Evolutionary conservation across 2,797 vertebrate species (phyloP), one percentile per base, ranked within the genome.

Genomic region (Falco biarmicus): DNA sequence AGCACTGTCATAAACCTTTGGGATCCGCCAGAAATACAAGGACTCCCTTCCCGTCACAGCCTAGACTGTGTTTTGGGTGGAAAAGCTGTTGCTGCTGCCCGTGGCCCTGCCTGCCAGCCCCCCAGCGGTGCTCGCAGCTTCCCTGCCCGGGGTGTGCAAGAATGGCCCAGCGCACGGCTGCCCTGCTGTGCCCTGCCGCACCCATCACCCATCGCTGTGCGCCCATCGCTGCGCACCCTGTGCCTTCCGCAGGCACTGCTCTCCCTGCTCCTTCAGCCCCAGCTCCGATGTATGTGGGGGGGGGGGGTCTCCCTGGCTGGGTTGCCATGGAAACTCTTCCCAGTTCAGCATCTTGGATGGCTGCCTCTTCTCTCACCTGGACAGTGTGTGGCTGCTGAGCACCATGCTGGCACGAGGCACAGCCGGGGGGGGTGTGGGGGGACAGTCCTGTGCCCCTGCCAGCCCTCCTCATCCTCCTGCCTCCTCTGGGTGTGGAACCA

Each of bases 241-340:
- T 8, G 50, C 56, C 57, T 51, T 34, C 68, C 11, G 6, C 53
- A 11, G 10, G 3, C 70, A 21, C 61, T 4, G 18, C 47, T 19
- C 53, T 4, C n/a, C n/a, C 37, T 59, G 31, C 54, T 24, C 77
- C 53, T 21, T 39, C 75, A 50, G 18, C 43, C 21, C 29, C 0
- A 20, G 53, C 71, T 60, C 64, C 26, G 50, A 39, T 39, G 39
- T 39, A 11, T 39, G 39, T 39, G 39, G 39, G 39, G 3, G 41
- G 3, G 41, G 43, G 60, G 76, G 87, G 60, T 6, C 22, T 70
- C 93, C 93, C 89, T 89, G 74, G 5, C 51, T 63, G 48, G 5
- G 94, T 95, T 95, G 81, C 91, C 85, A 85, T 95, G 91, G 96
- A 79, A 83, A 95, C 94, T 1, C 63, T 29, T 53, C 82, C 73